Evolutionary conservation across 2,888 invertebrate species (phyloP), one percentile per base, ranked within the genome.

Genomic region (Pristionchus maxplancki): DNA sequence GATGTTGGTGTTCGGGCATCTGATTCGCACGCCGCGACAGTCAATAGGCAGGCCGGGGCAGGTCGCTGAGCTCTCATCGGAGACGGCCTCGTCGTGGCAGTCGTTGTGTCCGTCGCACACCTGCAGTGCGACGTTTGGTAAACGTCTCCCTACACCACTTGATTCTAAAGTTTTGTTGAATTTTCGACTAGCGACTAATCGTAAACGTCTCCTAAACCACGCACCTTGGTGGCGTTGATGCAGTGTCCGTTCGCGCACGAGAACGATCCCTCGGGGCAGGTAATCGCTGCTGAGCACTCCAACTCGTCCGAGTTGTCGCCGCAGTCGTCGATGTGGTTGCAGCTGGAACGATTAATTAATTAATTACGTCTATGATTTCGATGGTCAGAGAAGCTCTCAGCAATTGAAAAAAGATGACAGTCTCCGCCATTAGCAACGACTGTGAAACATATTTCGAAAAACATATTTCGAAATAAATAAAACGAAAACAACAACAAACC

Each of bases 231-330:
- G 88, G 90, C 89, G 88, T 94, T 94, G 91, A 98, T 98, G 94
- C 98, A 98, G 82, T 98, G 96, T 88, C 97, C 97, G 95, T 98
- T 98, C 50, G 96, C 96, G 94, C 99, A 99, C 0, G 98, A 98
- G 93, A 98, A 98, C 95, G 98, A 97, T 3, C 97, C 97, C n/a
- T 96, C 96, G 0, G 97, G 97, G 95, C 98, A 98, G 0, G 90
- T 84, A 20, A 91, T 92, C 1, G 91, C 89, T 0, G 90, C 84
- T n/a, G 92, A 89, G 94, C 98, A 98, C 0, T 97, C 96, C 0
- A 98, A 97, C 94, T 99, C 99, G 94, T 99, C 99, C 17, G 97
- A 97, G 24, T 97, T 97, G 95, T 98, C 98, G 0, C 97, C 97
- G 95, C 99, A 99, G 95, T 99, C 98, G 94, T 98, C 97, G 95